Percentiles rank a stretch among this genome's conserved stretches.
Conservation (phyloP, 2,797 vertebrate genomes). For the Lacerta agilis region DNA sequence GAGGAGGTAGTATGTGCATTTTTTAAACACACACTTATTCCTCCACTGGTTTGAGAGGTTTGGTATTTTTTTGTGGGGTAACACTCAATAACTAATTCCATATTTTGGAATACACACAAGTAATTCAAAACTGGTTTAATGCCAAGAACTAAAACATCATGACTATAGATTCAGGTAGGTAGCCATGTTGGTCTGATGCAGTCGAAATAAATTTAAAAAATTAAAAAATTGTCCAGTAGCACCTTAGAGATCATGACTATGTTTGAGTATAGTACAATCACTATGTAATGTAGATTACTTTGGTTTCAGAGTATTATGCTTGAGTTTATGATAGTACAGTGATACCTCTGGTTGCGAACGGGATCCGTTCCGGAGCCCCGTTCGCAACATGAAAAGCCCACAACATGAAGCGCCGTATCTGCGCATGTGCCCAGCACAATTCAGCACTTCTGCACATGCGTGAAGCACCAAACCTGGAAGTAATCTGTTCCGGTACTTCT, state of each 20-base stretch:
- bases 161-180: too few species aligned
- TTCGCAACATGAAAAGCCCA: too few species aligned
- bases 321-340: not conserved
- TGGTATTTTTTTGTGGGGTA: not conserved
- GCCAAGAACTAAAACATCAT: not conserved
- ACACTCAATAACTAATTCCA: not conserved
- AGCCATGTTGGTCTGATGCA: too few species aligned
- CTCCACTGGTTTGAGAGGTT: constrained; percentile 36
- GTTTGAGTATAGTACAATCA: not conserved
- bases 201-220: too few species aligned
- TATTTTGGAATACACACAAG: constrained; percentile 24
- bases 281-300: not conserved
- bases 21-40: constrained; percentile 54
- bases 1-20: constrained; percentile 49
- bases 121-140: not conserved
- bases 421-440: too few species aligned
- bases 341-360: too few species aligned
- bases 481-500: too few species aligned
- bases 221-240: too few species aligned
- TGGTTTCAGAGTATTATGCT: not conserved
- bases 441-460: too few species aligned
- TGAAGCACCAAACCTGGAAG: too few species aligned
- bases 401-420: too few species aligned
- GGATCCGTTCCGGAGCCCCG: too few species aligned
- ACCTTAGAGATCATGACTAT: not conserved